Base-by-base conservation (phyloP, 2,113 vertebrate genomes). In the Eudyptes chrysolophus region DNA sequence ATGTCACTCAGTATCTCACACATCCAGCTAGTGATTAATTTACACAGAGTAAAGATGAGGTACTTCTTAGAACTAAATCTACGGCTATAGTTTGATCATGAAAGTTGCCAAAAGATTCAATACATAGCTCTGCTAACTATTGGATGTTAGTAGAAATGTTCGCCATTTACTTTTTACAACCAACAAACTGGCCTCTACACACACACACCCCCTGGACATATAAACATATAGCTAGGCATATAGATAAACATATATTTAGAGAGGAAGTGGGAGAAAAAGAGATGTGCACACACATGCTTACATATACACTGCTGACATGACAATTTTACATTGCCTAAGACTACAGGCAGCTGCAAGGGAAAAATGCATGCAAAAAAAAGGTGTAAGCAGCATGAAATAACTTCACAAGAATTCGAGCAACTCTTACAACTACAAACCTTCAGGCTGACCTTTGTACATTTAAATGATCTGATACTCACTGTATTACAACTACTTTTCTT, bases 21-120 rank as follows among this genome's bases (percentile, higher is more conserved):
- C 85, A 74, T 97, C 83, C 94, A 97, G 97, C 91, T 96, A 97
- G 89, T 92, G 89, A 94, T 88, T 90, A 92, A 82, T 94, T 95
- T 97, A 51, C 52, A 70, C 64, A 69, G 77, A 93, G 79, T 52
- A 86, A 88, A 96, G 81, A 91, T 40, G 87, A 77, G 60, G 74
- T 74, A 72, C 72, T 78, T 79, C 69, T 87, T 44, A 92, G 91
- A 94, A 92, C 51, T 71, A 27, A 79, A 88, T 49, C 70, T 92
- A 46, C 30, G n/a, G 64, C 62, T 87, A 29, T 19, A 66, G 38
- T 91, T 72, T 51, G n/a, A 74, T 75, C 32, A 30, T 51, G 46
- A 66, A 79, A 87, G 57, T 85, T 90, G 55, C n/a, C 82, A 65
- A 72, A 81, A 36, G 26, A n/a, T 75, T 79, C 52, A 17, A 30